Conservation (phyloP, 2,888 invertebrate genomes). For the Cinara cedri region DNA sequence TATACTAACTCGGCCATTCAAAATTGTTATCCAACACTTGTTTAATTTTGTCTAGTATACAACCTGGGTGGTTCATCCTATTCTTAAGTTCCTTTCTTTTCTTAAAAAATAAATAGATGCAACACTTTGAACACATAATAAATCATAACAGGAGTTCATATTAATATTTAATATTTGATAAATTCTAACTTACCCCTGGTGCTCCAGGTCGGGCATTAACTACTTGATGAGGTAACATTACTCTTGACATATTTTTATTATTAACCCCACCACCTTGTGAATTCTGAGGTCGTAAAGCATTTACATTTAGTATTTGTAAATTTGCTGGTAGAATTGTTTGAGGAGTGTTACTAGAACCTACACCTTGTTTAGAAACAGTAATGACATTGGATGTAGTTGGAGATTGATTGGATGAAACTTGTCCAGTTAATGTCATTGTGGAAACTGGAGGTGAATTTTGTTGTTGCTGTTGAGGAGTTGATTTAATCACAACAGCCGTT, state of each 20-base stretch:
- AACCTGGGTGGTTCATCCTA: too few species aligned
- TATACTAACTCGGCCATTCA: too few species aligned
- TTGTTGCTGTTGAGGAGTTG: slow-evolving; percentile 47
- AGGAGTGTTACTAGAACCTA: slow-evolving; percentile 65
- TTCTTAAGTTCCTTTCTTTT: too few species aligned
- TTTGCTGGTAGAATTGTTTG: slow-evolving; percentile 71
- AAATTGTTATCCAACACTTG: too few species aligned
- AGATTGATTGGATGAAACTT: slow-evolving; percentile 60
- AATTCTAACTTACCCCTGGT: slow-evolving; percentile 72
- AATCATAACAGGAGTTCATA: neutral
- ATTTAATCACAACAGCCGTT: slow-evolving; percentile 57
- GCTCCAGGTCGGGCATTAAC: slow-evolving; percentile 80
- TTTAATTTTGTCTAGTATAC: too few species aligned
- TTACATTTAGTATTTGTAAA: slow-evolving; percentile 82
- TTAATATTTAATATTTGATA: neutral
- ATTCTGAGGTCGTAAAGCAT: slow-evolving; percentile 70
- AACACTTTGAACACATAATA: neutral
- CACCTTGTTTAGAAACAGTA: slow-evolving; percentile 61
- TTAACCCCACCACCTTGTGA: slow-evolving; percentile 73
- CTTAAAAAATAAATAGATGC: neutral
- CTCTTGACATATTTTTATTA: slow-evolving; percentile 76
- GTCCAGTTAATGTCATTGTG: slow-evolving; percentile 61
- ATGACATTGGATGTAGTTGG: slow-evolving; percentile 62
- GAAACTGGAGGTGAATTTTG: slow-evolving; percentile 49
- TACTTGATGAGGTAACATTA: slow-evolving; percentile 77